Evolutionary conservation across 2,113 vertebrate species (phyloP).

Genomic region (Dissostichus mawsoni): DNA sequence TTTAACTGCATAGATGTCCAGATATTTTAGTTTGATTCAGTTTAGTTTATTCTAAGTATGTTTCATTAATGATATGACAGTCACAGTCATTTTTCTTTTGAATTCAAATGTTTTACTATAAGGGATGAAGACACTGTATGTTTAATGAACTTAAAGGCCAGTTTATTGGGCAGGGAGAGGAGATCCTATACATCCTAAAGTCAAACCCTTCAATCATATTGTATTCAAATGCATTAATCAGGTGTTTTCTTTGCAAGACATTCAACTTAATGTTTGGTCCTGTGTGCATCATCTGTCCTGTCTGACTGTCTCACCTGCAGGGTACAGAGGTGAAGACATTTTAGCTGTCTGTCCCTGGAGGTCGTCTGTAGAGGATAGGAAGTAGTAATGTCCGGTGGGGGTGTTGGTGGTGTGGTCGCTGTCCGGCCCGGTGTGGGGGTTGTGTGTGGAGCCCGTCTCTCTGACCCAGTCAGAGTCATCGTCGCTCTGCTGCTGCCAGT

Average conservation of each 20-base stretch:
- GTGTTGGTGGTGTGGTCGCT: slow-evolving; percentile 83
- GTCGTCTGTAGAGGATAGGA: slow-evolving; percentile 61
- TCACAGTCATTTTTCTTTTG: background rate
- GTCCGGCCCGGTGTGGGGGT: slow-evolving; percentile 72
- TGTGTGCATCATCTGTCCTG: background rate
- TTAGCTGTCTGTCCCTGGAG: slow-evolving; percentile 60
- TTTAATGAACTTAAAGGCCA: background rate
- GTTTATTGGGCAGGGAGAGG: background rate
- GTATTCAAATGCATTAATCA: background rate
- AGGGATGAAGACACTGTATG: background rate
- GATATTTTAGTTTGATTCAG: background rate
- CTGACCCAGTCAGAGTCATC: slow-evolving; percentile 77
- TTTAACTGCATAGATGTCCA: background rate
- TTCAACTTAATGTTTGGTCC: background rate
- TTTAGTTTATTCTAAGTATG: background rate
- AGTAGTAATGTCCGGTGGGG: slow-evolving; percentile 73
- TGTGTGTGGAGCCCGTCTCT: slow-evolving; percentile 59
- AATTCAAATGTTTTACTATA: too few species aligned
- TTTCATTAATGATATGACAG: background rate
- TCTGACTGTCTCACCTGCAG: slow-evolving; percentile 68
- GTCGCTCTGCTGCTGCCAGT: slow-evolving; percentile 73
- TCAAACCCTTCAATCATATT: background rate
- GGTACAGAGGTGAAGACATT: slow-evolving; percentile 76
- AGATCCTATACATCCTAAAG: background rate
- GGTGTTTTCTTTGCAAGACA: background rate